Evolutionary conservation across 2,797 vertebrate genomes (phyloP).

Genomic region (Okamejei kenojei): DNA sequence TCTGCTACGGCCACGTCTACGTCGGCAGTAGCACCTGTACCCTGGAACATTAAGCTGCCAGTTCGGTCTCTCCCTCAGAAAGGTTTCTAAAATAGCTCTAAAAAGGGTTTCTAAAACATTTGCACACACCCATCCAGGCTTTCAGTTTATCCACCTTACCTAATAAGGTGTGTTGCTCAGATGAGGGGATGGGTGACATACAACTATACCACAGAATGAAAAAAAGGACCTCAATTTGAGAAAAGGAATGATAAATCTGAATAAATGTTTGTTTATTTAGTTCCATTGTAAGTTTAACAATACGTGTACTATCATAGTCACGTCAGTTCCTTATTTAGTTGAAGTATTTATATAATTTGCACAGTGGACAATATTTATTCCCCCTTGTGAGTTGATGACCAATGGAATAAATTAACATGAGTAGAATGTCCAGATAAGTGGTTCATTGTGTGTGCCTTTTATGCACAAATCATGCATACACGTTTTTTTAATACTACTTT

Average conservation of each 20-base stretch:
- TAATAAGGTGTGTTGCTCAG: no score
- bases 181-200: not conserved
- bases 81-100: no score
- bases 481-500: no score
- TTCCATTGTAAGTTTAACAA: not conserved
- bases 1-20: no score
- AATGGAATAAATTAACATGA: not conserved
- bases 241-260: not conserved
- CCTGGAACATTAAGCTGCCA: no score
- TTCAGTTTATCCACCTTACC: no score
- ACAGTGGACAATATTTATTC: not conserved
- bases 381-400: not conserved
- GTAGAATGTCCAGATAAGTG: not conserved
- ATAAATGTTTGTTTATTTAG: not conserved
- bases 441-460: no score
- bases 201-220: not conserved
- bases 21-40: no score
- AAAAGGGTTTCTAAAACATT: no score
- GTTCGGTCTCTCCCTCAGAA: no score
- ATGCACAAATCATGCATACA: no score
- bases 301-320: not conserved
- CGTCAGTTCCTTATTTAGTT: not conserved
- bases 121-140: no score
- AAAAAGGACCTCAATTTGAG: not conserved
- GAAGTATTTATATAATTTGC: not conserved